These are phyloP conservation scores for Pogonognathellus flavescens DNA, from an alignment of 1,140 invertebrate species.

Conservation along the genomic window DNA sequence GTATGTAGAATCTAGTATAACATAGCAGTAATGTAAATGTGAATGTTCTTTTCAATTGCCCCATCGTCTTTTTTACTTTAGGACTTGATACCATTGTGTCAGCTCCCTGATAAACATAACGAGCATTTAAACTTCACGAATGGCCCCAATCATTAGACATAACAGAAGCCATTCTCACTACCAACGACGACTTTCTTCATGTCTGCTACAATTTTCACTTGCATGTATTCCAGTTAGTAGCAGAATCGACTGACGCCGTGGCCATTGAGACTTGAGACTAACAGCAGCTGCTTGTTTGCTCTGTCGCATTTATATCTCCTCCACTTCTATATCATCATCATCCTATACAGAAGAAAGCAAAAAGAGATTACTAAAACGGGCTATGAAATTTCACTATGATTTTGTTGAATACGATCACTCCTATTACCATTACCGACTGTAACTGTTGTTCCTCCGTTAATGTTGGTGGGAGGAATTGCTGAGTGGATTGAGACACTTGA, in stretches of 20 bases:
- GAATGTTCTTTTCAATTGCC: conserved; percentile 43
- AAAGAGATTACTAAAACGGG: too few species aligned
- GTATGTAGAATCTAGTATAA: background rate
- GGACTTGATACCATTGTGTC: background rate
- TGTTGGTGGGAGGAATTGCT: background rate
- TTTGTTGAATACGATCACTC: too few species aligned
- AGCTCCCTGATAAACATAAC: conserved; percentile 37
- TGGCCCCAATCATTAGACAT: conserved; percentile 28
- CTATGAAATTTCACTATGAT: too few species aligned
- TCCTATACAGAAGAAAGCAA: background rate
- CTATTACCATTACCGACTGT: background rate
- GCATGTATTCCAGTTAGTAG: background rate
- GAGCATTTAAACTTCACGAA: conserved; percentile 43
- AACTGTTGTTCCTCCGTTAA: background rate
- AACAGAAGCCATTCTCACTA: conserved; percentile 18
- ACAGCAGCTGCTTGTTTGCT: too few species aligned
- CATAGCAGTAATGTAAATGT: conserved; percentile 16
- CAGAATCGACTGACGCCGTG: background rate
- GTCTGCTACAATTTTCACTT: background rate
- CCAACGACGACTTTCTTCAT: background rate
- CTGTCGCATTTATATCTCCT: background rate
- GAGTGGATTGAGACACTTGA: conserved; percentile 24
- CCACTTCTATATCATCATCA: background rate
- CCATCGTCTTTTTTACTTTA: conserved; percentile 6
- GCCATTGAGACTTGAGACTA: background rate